Evolutionary conservation across 2,797 vertebrate genomes (phyloP).

Genomic region (Sparidentex hasta): DNA sequence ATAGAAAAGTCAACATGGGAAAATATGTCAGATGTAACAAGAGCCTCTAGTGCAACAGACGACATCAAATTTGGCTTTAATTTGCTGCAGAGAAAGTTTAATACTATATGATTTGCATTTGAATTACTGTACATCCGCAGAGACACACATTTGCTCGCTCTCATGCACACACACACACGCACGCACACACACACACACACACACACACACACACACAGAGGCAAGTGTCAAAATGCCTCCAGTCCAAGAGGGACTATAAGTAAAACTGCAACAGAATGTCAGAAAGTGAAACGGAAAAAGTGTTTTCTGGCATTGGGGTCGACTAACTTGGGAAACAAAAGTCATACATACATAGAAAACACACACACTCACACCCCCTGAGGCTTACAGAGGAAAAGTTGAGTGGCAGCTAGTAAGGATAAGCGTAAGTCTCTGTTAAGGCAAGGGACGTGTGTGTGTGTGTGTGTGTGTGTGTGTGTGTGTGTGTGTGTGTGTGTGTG

Average conservation of each 20-base stretch:
- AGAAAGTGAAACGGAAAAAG: constrained; percentile 40
- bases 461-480: constrained; percentile 7
- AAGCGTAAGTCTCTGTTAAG: constrained; percentile 66
- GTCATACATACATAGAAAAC: constrained; percentile 31
- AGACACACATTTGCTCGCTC: background rate
- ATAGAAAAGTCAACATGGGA: constrained; percentile 4
- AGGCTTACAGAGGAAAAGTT: constrained; percentile 52
- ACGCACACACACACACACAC: no score
- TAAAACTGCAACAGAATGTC: constrained; percentile 7
- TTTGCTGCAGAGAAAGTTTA: constrained; percentile 13
- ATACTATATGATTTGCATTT: constrained; percentile 28
- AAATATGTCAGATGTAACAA: constrained; percentile 10
- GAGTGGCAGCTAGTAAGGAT: constrained; percentile 71
- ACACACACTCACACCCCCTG: constrained; percentile 40
- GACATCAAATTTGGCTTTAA: constrained; percentile 11
- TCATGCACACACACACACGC: background rate
- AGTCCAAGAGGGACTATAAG: constrained; percentile 22
- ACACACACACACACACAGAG: no score
- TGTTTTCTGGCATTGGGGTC: constrained; percentile 36
- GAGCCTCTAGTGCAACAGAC: background rate
- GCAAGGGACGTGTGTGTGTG: constrained; percentile 21
- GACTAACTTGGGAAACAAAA: constrained; percentile 46
- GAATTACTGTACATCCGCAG: background rate
- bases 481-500: constrained; percentile 30
- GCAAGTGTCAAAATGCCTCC: constrained; percentile 18